Evolutionary conservation across 2,888 invertebrate genomes (phyloP), one percentile per base, ranked within the genome.

Genomic region (Clunio marinus): DNA sequence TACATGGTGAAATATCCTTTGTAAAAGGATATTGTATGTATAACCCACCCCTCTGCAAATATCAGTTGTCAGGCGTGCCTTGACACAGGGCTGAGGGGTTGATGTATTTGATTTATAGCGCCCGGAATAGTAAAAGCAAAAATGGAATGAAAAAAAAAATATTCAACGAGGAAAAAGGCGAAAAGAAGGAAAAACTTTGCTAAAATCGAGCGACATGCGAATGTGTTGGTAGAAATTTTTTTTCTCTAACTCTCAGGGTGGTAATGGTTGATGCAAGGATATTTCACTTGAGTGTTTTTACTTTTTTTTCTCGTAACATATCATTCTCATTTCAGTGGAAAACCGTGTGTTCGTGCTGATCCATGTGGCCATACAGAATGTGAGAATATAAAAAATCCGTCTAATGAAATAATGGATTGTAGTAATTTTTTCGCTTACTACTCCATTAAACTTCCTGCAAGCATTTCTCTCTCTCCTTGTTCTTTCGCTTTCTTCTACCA

Each of bases 81-180:
- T 65, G 65, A 45, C 65, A 65, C 65, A 65, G 20, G n/a, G n/a
- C n/a, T n/a, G n/a, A 59, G 51, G 65, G 65, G 65, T 65, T 65
- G 65, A 65, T 65, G 65, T 51, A 27, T 65, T 65, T 65, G 65
- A 65, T 65, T 65, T 65, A 65, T 65, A 24, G 28, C 46, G 46
- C 65, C 46, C 65, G 65, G 62, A 65, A 65, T 46, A 65, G 46
- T 65, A 46, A 62, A 27, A 58, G 27, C 28, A 51, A 51, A 59
- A 59, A 59, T 59, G 59, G 59, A 59, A 59, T 28, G 15, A n/a
- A n/a, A n/a, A 41, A 62, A 62, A 62, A 62, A 62, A 59, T 35
- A 59, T 59, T 62, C 62, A 62, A 41, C 41, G 41, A 41, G 8
- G 13, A 59, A 17, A 27, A 41, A 60, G n/a, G n/a, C n/a, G n/a